Evolutionary conservation across 2,888 invertebrate genomes (phyloP).

Genomic region (Macrophya alboannulata): DNA sequence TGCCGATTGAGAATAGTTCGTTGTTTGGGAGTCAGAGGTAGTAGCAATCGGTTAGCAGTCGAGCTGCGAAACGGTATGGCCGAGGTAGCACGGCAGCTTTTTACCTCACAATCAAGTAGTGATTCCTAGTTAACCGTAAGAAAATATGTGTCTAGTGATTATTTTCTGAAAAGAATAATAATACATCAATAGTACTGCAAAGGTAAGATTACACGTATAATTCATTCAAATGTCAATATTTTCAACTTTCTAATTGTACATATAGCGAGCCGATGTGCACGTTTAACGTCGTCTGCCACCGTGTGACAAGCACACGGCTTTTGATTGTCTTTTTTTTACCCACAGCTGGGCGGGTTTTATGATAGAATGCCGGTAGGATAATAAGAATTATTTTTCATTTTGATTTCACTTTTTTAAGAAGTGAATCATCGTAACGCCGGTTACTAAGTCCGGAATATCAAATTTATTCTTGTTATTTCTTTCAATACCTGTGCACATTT

Average conservation of each 20-base stretch:
- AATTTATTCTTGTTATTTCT: conserved; percentile 11
- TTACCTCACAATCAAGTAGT: conserved; percentile 64
- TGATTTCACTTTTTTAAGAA: background rate
- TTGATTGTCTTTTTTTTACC: conserved; percentile 29
- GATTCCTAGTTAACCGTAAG: conserved; percentile 65
- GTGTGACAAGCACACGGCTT: conserved; percentile 64
- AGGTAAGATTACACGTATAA: conserved; percentile 25
- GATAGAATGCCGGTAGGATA: conserved; percentile 14
- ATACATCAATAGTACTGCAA: conserved; percentile 25
- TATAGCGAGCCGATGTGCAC: background rate
- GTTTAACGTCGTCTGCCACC: conserved; percentile 72
- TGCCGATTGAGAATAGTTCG: conserved; percentile 69
- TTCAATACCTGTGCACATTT: background rate
- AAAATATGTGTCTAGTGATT: conserved; percentile 63
- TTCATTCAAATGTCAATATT: conserved; percentile 35
- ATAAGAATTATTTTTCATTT: background rate
- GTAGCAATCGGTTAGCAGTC: conserved; percentile 74
- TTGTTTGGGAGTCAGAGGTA: conserved; percentile 73
- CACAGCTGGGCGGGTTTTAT: conserved; percentile 48
- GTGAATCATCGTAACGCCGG: background rate
- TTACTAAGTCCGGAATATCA: background rate
- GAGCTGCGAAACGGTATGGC: conserved; percentile 76
- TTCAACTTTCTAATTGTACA: conserved; percentile 32
- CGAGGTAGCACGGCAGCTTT: conserved; percentile 67
- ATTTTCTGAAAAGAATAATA: conserved; percentile 55